Conservation (phyloP, 2,113 vertebrate species). For the Dromiciops gliroides region DNA sequence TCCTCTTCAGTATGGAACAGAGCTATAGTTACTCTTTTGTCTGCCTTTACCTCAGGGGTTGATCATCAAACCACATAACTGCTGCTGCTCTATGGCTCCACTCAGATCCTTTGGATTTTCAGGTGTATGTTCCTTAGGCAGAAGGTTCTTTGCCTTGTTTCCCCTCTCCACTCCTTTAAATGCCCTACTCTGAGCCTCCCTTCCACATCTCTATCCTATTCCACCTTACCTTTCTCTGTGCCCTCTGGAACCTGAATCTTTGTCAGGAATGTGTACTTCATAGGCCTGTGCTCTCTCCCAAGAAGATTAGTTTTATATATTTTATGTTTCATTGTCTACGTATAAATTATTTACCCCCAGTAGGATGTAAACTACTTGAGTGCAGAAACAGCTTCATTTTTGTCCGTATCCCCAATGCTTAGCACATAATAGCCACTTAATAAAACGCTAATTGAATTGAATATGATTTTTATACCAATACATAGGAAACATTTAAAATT, state of each 20-base stretch:
- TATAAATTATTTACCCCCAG: not conserved
- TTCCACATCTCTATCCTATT: not conserved
- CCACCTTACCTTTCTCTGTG: not conserved
- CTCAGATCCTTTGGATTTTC: not conserved
- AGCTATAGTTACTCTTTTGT: not conserved
- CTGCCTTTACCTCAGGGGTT: not conserved
- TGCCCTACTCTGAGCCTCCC: not conserved
- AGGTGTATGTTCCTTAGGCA: not conserved
- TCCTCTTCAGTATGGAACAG: not conserved
- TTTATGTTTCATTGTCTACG: not conserved
- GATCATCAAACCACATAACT: not conserved
- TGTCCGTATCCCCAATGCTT: not conserved
- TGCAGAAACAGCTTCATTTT: not conserved
- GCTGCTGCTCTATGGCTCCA: not conserved
- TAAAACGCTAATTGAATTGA: not conserved
- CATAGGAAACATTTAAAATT: not conserved
- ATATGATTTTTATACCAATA: not conserved
- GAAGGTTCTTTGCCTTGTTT: not conserved
- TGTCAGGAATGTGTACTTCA: not conserved
- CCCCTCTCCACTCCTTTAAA: not conserved
- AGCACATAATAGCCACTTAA: not conserved
- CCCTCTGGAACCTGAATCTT: not conserved
- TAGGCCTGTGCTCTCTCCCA: not conserved
- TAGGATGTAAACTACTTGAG: slow-evolving; percentile 21
- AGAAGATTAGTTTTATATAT: not conserved